Evolutionary conservation across 1,140 invertebrate genomes (phyloP), one percentile per base, ranked within the genome.

Genomic region (Drosophila equinoxialis): DNA sequence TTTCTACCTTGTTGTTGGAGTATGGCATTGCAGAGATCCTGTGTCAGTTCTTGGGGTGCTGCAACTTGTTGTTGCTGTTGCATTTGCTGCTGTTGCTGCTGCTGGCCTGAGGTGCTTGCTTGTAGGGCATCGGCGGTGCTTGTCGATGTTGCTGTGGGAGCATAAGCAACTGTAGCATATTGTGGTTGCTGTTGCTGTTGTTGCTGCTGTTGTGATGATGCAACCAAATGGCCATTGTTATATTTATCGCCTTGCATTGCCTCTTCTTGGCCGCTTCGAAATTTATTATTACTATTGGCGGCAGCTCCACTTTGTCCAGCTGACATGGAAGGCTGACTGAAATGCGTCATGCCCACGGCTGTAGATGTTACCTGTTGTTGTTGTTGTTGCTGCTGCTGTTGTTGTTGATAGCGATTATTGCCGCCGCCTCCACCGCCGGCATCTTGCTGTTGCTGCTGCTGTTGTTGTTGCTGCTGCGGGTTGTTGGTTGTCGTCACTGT

Each of bases 1-100:
- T 30, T 30, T 3, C 30, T 58, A 85, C 84, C 90, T 86, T 92
- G 91, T 69, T 92, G 91, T 66, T 92, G 91, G 33, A 92, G 78
- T 45, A 92, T 91, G 23, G 91, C 91, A 78, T 91, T 92, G 68
- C 91, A 92, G 51, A 92, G 74, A 79, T 92, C 91, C 58, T 92
- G 91, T 7, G 91, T 91, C 13, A 92, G 75, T 55, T 92, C 91
- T 55, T 92, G 90, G 8, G 90, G 90, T 6, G 82, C 84, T 51
- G 82, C 65, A 17, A 90, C 80, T 58, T 82, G 81, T 76, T 90
- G 89, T 59, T 89, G 77, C 7, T 83, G 81, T 63, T 72, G 35
- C 35, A 37, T 69, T 69, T 80, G 75, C 39, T 86, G 87, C 48
- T 76, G 77, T n/a, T 77, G 72, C 10, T 72, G 81, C 37, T 73